Base-by-base conservation (phyloP, 2,113 vertebrate genomes). In the Platysteira castanea region DNA sequence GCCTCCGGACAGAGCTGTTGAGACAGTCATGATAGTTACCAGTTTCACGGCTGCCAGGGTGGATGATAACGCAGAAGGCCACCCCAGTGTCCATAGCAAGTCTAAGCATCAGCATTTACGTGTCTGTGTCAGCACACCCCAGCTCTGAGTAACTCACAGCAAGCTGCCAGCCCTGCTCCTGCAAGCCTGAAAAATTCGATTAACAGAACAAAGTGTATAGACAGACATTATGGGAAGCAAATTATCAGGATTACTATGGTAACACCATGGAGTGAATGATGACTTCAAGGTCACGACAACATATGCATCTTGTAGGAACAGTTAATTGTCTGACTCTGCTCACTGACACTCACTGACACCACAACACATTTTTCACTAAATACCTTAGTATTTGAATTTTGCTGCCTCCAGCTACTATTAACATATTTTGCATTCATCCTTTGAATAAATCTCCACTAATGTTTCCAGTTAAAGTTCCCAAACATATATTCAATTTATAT, bases 401-500 rank as follows among this genome's bases (percentile, higher is more conserved):
- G 78, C 96, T 92, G 76, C 93, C 69, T 95, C 69, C 61, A 94
- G 92, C 75, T 65, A 39, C 84, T 54, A 67, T 92, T 96, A 97
- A 63, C 56, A 70, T 91, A 96, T 93, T 94, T 96, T 95, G 64
- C 85, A 96, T 89, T 96, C 75, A 80, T 79, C 47, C 82, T 94
- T 87, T 95, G 73, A 84, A 81, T 88, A 96, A 95, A 94, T 93
- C 91, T 56, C 69, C 41, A 39, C 90, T 76, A 96, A 95, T 73
- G 33, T 88, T 95, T 97, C 97, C 82, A 87, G 68, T 82, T 95
- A 74, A 97, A 91, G 60, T 95, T 97, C 93, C 86, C 69, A 96
- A 97, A 90, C 85, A 96, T 92, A 90, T 94, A 96, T 92, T 96
- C 84, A 95, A 93, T 96, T 97, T 95, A 92, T 96, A 94, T 97